Evolutionary conservation across 2,888 invertebrate species (phyloP), one percentile per base, ranked within the genome.

Genomic region (Drosophila mulleri): DNA sequence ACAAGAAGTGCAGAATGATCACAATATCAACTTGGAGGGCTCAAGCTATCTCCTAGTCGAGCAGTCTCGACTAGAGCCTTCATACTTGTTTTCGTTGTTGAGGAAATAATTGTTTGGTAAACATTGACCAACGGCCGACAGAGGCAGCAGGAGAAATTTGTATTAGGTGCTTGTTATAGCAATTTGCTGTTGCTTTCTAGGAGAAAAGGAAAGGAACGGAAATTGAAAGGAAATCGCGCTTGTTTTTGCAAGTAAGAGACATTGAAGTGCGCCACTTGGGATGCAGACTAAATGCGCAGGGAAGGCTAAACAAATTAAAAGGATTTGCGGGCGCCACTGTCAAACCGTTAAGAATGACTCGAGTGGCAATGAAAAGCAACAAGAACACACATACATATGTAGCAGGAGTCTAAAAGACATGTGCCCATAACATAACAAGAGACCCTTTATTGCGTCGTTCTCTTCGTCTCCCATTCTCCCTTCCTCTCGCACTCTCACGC

Each of bases 191-290:
- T 59, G 56, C 47, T 56, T 66, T 60, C 61, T 62, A 82, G 86
- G 80, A 11, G 11, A 11, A 32, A 11, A 11, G 32, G 32, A 32
- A 11, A 82, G 86, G 80, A 82, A 63, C 80, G 88, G 82, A 88
- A 88, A 85, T 88, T 81, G 81, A 89, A 76, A 80, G 85, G 88
- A 89, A 88, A 90, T 89, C 81, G 86, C 70, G 65, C 80, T 88
- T 90, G 83, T 75, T 47, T 75, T 42, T 18, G 23, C 20, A 53
- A 44, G 35, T 61, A 18, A 54, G 52, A 54, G 39, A 42, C 35
- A 39, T 18, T 11, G 42, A 18, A 12, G 53, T 26, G 26, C 26
- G 26, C 65, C 64, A 63, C 39, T 48, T 47, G 39, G 41, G 53
- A 52, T n/a, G 23, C 18, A 44, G 29, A 39, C 37, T n/a, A 32